Evolutionary conservation across 2,113 vertebrate species (phyloP), one percentile per base, ranked within the genome.

Genomic region (Pseudorhombus dupliciocellatus): DNA sequence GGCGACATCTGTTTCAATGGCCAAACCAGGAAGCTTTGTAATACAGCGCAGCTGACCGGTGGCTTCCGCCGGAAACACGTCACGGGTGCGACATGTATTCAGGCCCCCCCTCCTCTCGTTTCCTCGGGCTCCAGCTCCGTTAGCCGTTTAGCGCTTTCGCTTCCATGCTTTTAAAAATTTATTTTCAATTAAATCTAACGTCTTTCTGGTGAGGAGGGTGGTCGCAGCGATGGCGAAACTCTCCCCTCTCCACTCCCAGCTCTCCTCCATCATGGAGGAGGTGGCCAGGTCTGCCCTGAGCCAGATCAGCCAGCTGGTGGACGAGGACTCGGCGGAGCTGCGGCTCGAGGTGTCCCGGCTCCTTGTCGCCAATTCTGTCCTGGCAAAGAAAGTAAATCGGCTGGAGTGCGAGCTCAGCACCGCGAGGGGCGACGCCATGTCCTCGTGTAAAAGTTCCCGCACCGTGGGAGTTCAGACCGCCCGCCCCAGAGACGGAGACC

Each of bases 221-320:
- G 15, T 51, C 3, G 2, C 4, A 15, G 37, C 1, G 16, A 91
- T 90, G 91, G 59, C 81, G 59, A 78, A 31, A 40, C 73, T 73
- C 25, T 10, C 42, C 18, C 70, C 84, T 16, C 86, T 93, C 6
- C 88, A 91, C 60, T 75, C 82, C 0, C 88, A 90, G 77, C 85
- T 93, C 20, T 81, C 88, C 61, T 86, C 88, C 79, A 83, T 92
- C 40, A 88, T 93, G 88, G 91, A 92, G 68, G 76, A 84, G 18
- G 83, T 92, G 88, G 85, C 87, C 31, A 72, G 73, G 55, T 87
- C 87, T 50, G 85, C 81, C 22, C 75, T 93, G 37, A 56, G 51
- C 25, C 85, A 91, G 66, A 77, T 93, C 44, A 90, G 83, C 69
- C 75, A 85, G 34, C 75, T 92, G 54, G 89, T 93, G 48, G 91